Percentiles rank a stretch among this genome's conserved stretches.
These are phyloP conservation scores for Clinocottus analis DNA, from an alignment of 2,113 vertebrate species.

Conservation along the genomic window DNA sequence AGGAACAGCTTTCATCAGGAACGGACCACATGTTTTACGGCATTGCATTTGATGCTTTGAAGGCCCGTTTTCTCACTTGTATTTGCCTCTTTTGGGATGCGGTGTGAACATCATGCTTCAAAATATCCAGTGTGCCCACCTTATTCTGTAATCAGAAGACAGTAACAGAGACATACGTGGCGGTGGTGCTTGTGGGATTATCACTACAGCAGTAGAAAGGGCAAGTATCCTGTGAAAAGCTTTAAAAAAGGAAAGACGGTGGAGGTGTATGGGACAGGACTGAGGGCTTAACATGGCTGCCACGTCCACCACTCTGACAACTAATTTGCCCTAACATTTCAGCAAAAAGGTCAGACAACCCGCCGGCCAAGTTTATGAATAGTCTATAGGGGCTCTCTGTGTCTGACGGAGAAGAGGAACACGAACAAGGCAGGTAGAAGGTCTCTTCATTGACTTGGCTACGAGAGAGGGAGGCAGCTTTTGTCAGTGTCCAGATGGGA, in stretches of 20 bases:
- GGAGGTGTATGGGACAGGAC: conserved; percentile 19
- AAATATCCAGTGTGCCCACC: neutral
- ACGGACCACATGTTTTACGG: neutral
- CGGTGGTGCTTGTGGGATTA: neutral
- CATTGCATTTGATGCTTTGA: conserved; percentile 2
- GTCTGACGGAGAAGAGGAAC: conserved; percentile 51
- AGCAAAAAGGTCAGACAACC: conserved; percentile 81
- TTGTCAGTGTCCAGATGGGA: conserved; percentile 72
- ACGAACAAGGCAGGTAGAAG: conserved; percentile 67
- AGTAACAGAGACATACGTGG: conserved; percentile 14
- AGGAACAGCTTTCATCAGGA: conserved; percentile 9
- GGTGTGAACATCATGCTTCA: neutral
- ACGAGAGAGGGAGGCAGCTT: conserved; percentile 34
- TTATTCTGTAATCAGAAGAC: conserved; percentile 7
- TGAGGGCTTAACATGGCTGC: conserved; percentile 64
- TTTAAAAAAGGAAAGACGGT: neutral
- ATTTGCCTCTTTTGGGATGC: neutral
- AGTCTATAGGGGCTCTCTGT: conserved; percentile 54
- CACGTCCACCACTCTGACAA: conserved; percentile 75
- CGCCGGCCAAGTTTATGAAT: conserved; percentile 74
- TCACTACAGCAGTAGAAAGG: conserved; percentile 6
- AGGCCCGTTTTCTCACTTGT: neutral
- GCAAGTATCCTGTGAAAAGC: conserved; percentile 39
- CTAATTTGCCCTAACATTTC: conserved; percentile 83
- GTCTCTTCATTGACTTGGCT: conserved; percentile 66